Percentiles rank a stretch among this genome's conserved stretches.
Evolutionary conservation across 1,140 invertebrate genomes (phyloP).

Genomic region (Papilio helenus): DNA sequence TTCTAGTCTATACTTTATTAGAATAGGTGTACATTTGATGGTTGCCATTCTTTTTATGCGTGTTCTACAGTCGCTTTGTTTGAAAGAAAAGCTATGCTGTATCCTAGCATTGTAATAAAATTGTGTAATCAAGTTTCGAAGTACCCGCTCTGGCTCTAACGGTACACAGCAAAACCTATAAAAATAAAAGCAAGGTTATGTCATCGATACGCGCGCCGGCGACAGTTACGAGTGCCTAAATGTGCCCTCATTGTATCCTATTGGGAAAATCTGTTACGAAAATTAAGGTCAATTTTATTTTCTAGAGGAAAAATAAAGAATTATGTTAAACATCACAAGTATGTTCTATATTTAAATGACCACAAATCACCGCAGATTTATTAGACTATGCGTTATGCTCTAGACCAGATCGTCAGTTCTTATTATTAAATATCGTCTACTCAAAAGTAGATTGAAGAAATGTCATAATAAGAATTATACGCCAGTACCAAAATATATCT

Average conservation of each 20-base stretch:
- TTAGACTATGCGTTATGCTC: no score
- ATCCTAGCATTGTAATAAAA: conserved; percentile 9
- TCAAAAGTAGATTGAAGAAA: no score
- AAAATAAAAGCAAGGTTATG: conserved; percentile 31
- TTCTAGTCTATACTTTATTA: background rate
- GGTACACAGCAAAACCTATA: background rate
- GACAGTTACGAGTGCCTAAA: conserved; percentile 21
- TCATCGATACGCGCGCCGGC: conserved; percentile 7
- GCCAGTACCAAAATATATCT: background rate
- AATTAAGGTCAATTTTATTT: background rate
- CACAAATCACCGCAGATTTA: background rate
- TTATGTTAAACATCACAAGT: background rate
- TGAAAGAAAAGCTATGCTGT: background rate
- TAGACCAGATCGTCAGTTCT: no score
- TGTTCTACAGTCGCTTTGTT: background rate
- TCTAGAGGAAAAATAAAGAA: background rate
- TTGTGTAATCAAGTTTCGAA: conserved; percentile 10
- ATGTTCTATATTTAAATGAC: background rate
- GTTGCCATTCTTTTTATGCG: background rate
- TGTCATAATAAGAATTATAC: no score
- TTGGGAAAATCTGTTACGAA: conserved; percentile 15
- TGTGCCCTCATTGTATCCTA: conserved; percentile 13
- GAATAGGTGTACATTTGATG: background rate
- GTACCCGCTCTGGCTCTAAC: background rate
- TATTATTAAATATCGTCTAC: no score